Base-by-base conservation (phyloP, 2,888 invertebrate genomes). In the Cepaea hortensis region DNA sequence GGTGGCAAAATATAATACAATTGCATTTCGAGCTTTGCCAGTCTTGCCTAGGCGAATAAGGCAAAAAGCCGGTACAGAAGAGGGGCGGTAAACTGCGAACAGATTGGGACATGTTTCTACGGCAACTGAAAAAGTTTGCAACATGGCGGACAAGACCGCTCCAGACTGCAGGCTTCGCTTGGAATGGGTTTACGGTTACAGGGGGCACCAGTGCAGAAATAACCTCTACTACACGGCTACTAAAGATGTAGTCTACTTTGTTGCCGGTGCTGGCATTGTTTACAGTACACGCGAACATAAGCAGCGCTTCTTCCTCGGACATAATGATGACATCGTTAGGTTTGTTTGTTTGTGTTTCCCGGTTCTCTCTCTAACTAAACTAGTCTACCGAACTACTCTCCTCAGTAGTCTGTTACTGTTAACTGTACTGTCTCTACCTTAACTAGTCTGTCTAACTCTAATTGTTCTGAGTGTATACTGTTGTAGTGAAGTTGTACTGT, bases 131-230 rank as follows among this genome's bases (percentile, higher is more conserved):
- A 15, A 81, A 84, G 13, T 79, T 81, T 84, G 65, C 84, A 85
- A 62, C 76, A 93, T 93, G 93, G 91, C 91, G 82, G 92, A 92
- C 61, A 92, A 91, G 86, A 91, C 92, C 81, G 94, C 94, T 79
- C 94, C 94, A 5, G 91, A 91, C 46, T 91, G 93, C 18, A 93
- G 93, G 85, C 91, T 95, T 20, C 91, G 93, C 46, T 90, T 95
- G 85, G 94, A 94, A 86, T 95, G 95, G 95, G 94, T 95, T 13
- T 95, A 94, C 88, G 95, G 95, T 4, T 95, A 95, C 90, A 91
- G 95, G 82, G 94, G 94, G 4, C 94, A 95, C 84, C 94, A 94
- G 80, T 95, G 95, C 90, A 91, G 94, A 77, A 95, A 94, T 88
- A 95, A 95, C 89, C 89, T 95, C 55, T 92, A 90, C 86, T 94